phyloP scores from a whole-genome alignment of 2,888 invertebrate genomes.

The Lepidonotus clava region DNA sequence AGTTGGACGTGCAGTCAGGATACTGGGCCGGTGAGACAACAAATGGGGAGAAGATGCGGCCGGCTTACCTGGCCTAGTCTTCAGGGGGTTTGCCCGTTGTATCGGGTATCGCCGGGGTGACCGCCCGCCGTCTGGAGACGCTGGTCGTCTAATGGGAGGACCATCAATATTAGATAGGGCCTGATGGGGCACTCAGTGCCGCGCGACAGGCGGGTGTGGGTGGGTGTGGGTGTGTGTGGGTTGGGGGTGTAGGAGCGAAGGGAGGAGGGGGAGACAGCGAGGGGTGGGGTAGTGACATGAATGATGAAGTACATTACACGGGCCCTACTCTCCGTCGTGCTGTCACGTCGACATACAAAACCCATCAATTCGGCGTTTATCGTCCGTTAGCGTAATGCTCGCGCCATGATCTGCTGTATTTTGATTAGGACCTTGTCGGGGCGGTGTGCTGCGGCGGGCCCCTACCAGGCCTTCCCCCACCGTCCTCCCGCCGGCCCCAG shows the following conservation, averaged over 20 bases:
- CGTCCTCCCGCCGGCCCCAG: no score
- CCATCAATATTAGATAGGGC: slow-evolving; percentile 44
- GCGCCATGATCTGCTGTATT: slow-evolving; percentile 1
- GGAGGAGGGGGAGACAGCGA: background rate
- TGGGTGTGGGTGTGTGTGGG: background rate
- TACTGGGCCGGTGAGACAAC: background rate
- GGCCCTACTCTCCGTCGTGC: background rate
- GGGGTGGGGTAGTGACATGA: slow-evolving; percentile 14
- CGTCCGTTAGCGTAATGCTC: slow-evolving; percentile 13
- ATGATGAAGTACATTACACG: slow-evolving; percentile 30
- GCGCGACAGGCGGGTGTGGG: no score
- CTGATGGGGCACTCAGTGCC: slow-evolving; percentile 45
- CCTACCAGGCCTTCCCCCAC: background rate
- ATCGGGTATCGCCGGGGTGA: background rate
- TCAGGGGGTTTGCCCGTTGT: background rate
- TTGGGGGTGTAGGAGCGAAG: background rate
- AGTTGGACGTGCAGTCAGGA: no score
- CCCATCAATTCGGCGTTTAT: slow-evolving; percentile 42
- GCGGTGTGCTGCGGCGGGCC: background rate
- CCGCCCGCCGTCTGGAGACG: background rate
- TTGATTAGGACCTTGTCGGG: slow-evolving; percentile 4
- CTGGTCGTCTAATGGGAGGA: slow-evolving; percentile 21
- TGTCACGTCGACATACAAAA: slow-evolving; percentile 40
- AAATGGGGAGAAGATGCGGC: background rate
- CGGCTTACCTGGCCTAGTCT: no score